phyloP scores from a whole-genome alignment of 2,797 vertebrate species.

The Helostoma temminkii region DNA sequence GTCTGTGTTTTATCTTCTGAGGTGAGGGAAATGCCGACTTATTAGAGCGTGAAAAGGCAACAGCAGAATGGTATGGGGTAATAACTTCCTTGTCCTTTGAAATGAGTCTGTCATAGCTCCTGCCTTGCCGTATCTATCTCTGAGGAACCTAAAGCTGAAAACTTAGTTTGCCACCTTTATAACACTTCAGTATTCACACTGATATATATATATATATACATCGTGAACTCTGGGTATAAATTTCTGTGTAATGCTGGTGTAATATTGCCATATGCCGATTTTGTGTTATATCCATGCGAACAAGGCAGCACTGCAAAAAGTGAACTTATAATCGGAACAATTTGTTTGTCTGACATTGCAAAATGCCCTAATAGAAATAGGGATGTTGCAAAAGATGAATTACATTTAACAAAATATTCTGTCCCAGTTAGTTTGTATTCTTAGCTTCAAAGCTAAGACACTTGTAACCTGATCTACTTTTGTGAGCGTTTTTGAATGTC shows the following conservation, averaged over 20 bases:
- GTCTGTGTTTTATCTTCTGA: slow-evolving; percentile 77
- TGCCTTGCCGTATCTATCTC: slow-evolving; percentile 38
- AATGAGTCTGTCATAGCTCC: slow-evolving; percentile 76
- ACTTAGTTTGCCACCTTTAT: slow-evolving; percentile 40
- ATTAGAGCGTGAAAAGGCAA: slow-evolving; percentile 81
- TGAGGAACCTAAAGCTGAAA: slow-evolving; percentile 54
- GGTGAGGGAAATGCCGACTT: slow-evolving; percentile 73
- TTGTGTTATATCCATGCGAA: neutral
- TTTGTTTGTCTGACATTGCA: slow-evolving; percentile 49
- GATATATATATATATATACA: slow-evolving; percentile 27
- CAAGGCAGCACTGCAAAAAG: slow-evolving; percentile 33
- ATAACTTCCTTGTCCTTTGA: slow-evolving; percentile 81
- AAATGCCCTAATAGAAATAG: slow-evolving; percentile 49
- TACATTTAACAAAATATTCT: slow-evolving; percentile 50
- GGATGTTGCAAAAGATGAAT: slow-evolving; percentile 55
- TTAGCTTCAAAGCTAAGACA: slow-evolving; percentile 61
- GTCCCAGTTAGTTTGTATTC: slow-evolving; percentile 66
- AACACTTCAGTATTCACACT: slow-evolving; percentile 32
- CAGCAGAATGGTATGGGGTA: slow-evolving; percentile 65
- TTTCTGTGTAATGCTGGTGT: slow-evolving; percentile 8
- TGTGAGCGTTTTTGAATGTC: slow-evolving; percentile 51
- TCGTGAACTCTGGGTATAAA: slow-evolving; percentile 15
- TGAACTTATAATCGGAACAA: slow-evolving; percentile 64
- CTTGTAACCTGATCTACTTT: slow-evolving; percentile 61
- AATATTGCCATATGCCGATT: slow-evolving; percentile 30